phyloP scores from a whole-genome alignment of 2,113 vertebrate species.

The Lichenostomus cassidix region DNA sequence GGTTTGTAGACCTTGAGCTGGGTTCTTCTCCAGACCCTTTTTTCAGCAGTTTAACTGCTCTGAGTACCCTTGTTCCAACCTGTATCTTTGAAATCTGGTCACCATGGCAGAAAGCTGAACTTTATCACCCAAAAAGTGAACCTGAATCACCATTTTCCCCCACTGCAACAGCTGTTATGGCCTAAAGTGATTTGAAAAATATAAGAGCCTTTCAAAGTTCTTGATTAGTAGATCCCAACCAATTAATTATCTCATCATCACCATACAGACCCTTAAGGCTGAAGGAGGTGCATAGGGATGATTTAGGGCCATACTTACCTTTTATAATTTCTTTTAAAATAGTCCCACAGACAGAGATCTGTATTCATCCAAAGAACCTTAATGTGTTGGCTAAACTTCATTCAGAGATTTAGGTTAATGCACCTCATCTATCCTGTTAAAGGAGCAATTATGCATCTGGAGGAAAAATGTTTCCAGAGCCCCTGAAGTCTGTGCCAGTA shows the following conservation, averaged over 20 bases:
- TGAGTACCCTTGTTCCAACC: not conserved
- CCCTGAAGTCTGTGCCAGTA: not conserved
- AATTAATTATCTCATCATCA: not conserved
- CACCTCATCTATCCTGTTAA: conserved; percentile 1
- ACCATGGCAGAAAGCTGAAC: not conserved
- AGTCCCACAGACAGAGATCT: not conserved
- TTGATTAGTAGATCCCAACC: not conserved
- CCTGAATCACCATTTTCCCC: not conserved
- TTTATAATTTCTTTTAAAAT: conserved; percentile 4
- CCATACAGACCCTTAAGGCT: not conserved
- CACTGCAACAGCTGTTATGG: not conserved
- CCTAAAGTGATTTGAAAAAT: not conserved
- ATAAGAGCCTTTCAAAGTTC: not conserved
- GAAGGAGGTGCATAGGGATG: not conserved
- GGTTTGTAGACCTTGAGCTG: not conserved
- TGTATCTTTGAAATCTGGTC: not conserved
- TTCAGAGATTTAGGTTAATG: not conserved
- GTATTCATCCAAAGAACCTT: not conserved
- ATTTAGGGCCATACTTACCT: not conserved
- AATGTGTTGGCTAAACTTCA: not conserved
- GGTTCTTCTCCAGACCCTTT: not conserved
- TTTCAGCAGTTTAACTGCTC: not conserved
- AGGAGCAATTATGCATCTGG: not conserved
- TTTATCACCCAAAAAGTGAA: not conserved
- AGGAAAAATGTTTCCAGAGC: not conserved